Evolutionary conservation across 2,113 vertebrate species (phyloP), one percentile per base, ranked within the genome.

Genomic region (Tychaedon coryphoeus): DNA sequence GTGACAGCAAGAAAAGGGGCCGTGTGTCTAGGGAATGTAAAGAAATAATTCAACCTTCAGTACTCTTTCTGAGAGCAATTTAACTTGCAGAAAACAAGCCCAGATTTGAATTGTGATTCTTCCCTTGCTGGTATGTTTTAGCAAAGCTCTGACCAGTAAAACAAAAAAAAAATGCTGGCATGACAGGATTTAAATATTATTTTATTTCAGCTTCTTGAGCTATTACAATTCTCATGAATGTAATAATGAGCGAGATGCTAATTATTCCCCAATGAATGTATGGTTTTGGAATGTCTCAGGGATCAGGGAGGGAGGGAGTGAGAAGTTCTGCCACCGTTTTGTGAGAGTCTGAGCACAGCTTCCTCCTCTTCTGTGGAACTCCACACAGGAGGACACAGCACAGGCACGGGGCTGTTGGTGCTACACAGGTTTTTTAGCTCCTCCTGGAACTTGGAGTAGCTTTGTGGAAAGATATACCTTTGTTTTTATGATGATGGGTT

Each of bases 271-370:
- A 34, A 33, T 29, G 54, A 69, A 61, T 50, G 47, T 43, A 19
- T 0, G 4, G 66, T 36, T 93, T 57, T 61, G 50, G 40, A 54
- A 53, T 58, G 65, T 53, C 66, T 53, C n/a, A 31, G 1, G 3
- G 82, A 50, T 72, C 22, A 16, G 45, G 31, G 56, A 47, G 43
- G 71, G 40, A n/a, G 62, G 16, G 57, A 19, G 0, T 7, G 43
- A 80, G 56, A 51, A 10, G 62, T 47, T 69, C 17, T 66, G 45
- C n/a, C 64, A 5, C 51, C 0, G 7, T 0, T 0, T 47, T 14
- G 50, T 26, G n/a, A 3, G 3, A 40, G 71, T 12, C 22, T 4
- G 50, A 86, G 58, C 50, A 8, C 4, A 17, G 56, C 33, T 85
- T 47, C 57, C 75, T 83, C 57, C 81, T 73, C 51, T 54, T 9